These are phyloP conservation scores for Chironomus tepperi DNA, from an alignment of 1,140 invertebrate species.

Conservation along the genomic window DNA sequence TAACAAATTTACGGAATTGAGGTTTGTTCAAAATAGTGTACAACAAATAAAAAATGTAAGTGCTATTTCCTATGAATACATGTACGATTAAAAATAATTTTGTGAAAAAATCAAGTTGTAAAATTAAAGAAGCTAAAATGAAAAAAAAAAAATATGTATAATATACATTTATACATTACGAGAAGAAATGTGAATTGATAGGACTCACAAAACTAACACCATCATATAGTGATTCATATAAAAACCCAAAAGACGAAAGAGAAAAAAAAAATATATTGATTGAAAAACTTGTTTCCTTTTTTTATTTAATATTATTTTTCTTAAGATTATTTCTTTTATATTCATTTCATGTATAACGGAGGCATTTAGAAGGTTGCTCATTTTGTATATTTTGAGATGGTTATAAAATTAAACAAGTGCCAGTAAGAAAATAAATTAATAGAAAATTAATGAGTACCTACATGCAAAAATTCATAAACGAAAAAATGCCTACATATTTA, in stretches of 20 bases:
- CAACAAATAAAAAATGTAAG: background rate
- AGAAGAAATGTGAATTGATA: slow-evolving; percentile 2
- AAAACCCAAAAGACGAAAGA: slow-evolving; percentile 8
- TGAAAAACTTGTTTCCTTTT: slow-evolving; percentile 21
- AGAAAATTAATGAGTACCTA: background rate
- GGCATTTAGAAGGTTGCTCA: background rate
- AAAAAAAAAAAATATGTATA: background rate
- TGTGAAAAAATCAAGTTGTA: background rate
- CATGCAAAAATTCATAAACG: background rate
- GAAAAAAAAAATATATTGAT: slow-evolving; percentile 18
- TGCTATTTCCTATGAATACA: background rate
- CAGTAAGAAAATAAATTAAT: background rate
- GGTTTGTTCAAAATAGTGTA: background rate
- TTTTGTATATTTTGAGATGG: background rate
- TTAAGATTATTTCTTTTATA: background rate
- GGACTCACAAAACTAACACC: slow-evolving; percentile 6
- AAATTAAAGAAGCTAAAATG: background rate
- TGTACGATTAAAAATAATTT: background rate
- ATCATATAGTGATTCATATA: slow-evolving; percentile 8
- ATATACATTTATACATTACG: background rate
- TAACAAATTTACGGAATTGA: background rate
- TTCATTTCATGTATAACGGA: background rate
- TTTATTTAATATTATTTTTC: background rate
- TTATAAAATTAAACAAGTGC: background rate
- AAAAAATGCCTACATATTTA: background rate